These are phyloP conservation scores for Uropetala carovei DNA, from an alignment of 2,888 invertebrate species.

Conservation along the genomic window DNA sequence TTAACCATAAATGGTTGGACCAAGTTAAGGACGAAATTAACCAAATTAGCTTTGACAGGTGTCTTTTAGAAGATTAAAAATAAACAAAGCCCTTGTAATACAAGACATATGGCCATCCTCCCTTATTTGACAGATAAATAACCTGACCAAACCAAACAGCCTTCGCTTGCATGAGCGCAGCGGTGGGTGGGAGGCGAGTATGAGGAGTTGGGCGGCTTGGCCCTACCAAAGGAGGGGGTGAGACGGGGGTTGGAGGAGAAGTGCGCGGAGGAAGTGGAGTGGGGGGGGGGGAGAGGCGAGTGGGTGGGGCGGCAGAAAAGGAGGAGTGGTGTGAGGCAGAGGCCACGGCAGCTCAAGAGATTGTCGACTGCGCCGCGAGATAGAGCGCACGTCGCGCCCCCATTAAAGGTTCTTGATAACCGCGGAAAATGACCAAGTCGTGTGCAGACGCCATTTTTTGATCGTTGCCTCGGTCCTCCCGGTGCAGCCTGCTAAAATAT, in stretches of 20 bases:
- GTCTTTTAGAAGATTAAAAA: neutral
- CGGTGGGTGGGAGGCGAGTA: neutral
- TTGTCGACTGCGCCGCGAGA: slow-evolving; percentile 73
- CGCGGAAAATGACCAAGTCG: neutral
- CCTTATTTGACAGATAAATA: slow-evolving; percentile 30
- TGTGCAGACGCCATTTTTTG: neutral
- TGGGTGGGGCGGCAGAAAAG: neutral
- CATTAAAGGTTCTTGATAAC: slow-evolving; percentile 70
- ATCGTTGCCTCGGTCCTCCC: neutral
- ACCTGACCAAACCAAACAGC: slow-evolving; percentile 49
- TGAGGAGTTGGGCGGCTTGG: neutral
- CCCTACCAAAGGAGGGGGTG: slow-evolving; percentile 18
- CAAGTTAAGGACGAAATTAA: neutral
- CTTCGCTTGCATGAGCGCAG: slow-evolving; percentile 26
- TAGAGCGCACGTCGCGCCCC: slow-evolving; percentile 70
- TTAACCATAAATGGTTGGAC: neutral
- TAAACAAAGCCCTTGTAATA: neutral
- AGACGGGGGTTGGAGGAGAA: neutral
- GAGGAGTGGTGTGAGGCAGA: neutral
- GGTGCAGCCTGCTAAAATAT: neutral
- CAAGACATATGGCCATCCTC: slow-evolving; percentile 38
- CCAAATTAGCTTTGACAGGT: slow-evolving; percentile 13
- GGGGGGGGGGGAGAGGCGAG: neutral
- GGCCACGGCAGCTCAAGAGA: slow-evolving; percentile 29
- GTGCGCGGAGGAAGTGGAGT: neutral